phyloP scores from a whole-genome alignment of 2,113 vertebrate genomes.

The Periophthalmus modestus region DNA sequence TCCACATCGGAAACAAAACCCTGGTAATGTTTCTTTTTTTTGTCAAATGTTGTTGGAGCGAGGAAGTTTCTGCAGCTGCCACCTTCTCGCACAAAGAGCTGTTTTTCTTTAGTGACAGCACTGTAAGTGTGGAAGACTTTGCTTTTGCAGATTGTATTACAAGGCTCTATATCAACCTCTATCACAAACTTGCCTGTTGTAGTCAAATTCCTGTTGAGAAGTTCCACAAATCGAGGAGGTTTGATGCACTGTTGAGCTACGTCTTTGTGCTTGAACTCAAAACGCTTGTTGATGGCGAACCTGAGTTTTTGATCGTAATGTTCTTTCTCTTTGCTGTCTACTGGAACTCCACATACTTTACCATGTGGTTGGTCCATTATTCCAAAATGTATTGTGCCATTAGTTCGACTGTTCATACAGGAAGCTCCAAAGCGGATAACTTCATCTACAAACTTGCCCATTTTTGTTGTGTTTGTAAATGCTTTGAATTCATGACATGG shows the following conservation, averaged over 20 bases:
- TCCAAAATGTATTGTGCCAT: constrained; percentile 77
- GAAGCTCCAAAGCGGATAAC: constrained; percentile 65
- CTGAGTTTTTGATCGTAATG: constrained; percentile 24
- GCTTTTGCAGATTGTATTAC: constrained; percentile 58
- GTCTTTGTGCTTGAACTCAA: constrained; percentile 54
- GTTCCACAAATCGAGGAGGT: constrained; percentile 79
- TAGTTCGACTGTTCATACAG: constrained; percentile 80
- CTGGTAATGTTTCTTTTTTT: constrained; percentile 27
- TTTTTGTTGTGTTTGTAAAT: constrained; percentile 45
- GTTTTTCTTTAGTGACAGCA: constrained; percentile 30
- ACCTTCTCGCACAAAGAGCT: constrained; percentile 73
- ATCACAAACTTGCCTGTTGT: constrained; percentile 77
- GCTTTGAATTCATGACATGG: constrained; percentile 77
- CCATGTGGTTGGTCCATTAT: constrained; percentile 74
- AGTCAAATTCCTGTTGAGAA: constrained; percentile 74
- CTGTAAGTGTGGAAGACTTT: constrained; percentile 62
- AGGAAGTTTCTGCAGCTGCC: constrained; percentile 69
- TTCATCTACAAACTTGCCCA: constrained; percentile 62
- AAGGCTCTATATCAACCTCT: constrained; percentile 82
- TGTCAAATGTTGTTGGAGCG: background rate
- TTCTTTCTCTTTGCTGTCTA: constrained; percentile 51
- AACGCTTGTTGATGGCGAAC: constrained; percentile 49
- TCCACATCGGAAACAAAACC: constrained; percentile 59
- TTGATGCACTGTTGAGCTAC: constrained; percentile 76
- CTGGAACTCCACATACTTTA: constrained; percentile 76